Base-by-base conservation (phyloP, 92 coral and sea anemone genomes). In the Epizoanthus scotinus region DNA sequence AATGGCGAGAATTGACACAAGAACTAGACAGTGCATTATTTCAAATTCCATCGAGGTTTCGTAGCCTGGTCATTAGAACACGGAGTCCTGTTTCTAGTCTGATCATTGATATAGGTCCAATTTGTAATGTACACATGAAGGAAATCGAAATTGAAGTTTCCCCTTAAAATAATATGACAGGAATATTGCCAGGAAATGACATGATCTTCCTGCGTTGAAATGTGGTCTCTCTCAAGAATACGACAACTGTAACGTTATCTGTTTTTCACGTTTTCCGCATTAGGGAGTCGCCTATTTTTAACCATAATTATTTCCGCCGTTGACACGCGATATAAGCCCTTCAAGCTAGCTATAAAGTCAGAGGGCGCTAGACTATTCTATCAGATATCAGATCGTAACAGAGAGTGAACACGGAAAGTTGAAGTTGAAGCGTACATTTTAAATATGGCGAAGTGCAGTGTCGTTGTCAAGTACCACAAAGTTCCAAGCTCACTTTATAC, bases 211-310 rank as follows among this genome's bases (percentile, higher is more conserved):
- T 75, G 68, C 57, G 81, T 75, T 60, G 81, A 58, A 58, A 75
- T 59, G 28, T 14, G 81, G 29, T 19, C 68, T 68, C 54, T 59
- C 67, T 75, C 69, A 40, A 38, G 68, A 17, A 65, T 29, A 24
- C 21, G 52, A 59, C 68, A 54, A 60, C 38, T 59, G 81, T 58
- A 75, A 75, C 38, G 34, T 75, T 54, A 75, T 75, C 67, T 67
- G 81, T 22, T 75, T 75, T 75, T 38, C 59, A 75, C 81, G n/a
- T 3, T 57, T 59, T 21, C 17, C 42, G 21, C 56, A 15, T 38
- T 22, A 22, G 56, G 81, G 81, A 75, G 58, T 59, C 24, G 59
- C 68, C 81, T 75, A 75, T 75, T 75, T 75, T 75, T 60, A 56
- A 40, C 57, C 68, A n/a, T 9, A 14, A 18, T 31, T 71, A 40